Percentiles rank a stretch among this genome's conserved stretches.
These are phyloP conservation scores for Homalodisca vitripennis DNA, from an alignment of 1,140 invertebrate species.

Conservation along the genomic window DNA sequence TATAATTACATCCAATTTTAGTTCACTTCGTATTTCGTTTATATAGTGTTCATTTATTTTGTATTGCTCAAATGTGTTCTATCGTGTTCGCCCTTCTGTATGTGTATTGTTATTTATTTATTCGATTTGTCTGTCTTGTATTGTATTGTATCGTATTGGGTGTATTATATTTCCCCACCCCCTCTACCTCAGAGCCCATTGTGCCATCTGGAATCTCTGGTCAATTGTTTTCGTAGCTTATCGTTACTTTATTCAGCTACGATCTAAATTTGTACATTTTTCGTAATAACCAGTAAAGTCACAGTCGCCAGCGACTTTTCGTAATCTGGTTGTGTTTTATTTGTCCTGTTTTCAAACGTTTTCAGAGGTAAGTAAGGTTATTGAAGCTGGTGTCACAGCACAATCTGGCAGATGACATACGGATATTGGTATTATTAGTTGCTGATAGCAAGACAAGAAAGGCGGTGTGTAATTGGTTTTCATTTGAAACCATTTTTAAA, in stretches of 20 bases:
- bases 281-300: conserved; percentile 15
- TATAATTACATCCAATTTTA: background rate
- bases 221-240: background rate
- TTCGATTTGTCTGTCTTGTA: background rate
- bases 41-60: background rate
- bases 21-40: background rate
- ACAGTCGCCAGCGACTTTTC: conserved; percentile 12
- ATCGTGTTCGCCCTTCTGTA: background rate
- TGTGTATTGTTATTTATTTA: conserved; percentile 2
- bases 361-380: background rate
- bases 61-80: background rate
- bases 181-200: conserved; percentile 4
- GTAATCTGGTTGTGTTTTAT: background rate
- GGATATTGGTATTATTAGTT: no score
- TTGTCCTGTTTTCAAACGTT: background rate
- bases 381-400: no score
- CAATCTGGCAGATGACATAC: no score
- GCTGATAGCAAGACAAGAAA: no score
- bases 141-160: conserved; percentile 1
- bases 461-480: no score
- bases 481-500: no score
- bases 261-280: conserved; percentile 20
- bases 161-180: conserved; percentile 14
- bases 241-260: conserved; percentile 6
- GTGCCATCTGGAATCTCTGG: conserved; percentile 19